Percentiles rank a stretch among this genome's conserved stretches.
These are phyloP conservation scores for Rugalucina vietnamica DNA, from an alignment of 2,888 invertebrate genomes.

Conservation along the genomic window DNA sequence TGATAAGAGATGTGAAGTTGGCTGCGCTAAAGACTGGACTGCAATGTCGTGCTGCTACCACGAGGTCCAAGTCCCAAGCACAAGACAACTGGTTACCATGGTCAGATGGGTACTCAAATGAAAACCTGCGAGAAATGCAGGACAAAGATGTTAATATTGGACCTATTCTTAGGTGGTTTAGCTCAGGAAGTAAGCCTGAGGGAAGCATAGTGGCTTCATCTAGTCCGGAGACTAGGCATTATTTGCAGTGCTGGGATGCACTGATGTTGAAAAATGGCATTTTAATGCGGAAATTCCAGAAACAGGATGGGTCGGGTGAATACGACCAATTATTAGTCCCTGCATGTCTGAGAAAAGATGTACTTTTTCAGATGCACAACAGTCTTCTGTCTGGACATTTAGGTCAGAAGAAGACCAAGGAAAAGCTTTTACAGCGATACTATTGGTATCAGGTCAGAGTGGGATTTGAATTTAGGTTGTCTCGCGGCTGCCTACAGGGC, in stretches of 20 bases:
- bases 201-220: constrained; percentile 3
- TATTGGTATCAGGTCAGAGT: constrained; percentile 47
- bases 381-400: constrained; percentile 36
- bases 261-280: constrained; percentile 34
- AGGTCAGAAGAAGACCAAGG: constrained; percentile 42
- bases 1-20: background rate
- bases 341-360: constrained; percentile 4
- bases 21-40: background rate
- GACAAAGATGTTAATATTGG: constrained; percentile 19
- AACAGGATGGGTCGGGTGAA: constrained; percentile 8
- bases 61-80: background rate
- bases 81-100: constrained; percentile 7
- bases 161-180: background rate
- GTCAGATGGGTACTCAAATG: background rate
- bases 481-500: constrained; percentile 51
- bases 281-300: constrained; percentile 22
- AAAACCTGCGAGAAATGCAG: constrained; percentile 14
- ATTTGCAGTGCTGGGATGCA: constrained; percentile 29
- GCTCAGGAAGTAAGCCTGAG: constrained; percentile 13
- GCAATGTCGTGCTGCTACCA: background rate
- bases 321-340: constrained; percentile 43
- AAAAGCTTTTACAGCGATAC: constrained; percentile 19
- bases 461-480: constrained; percentile 57
- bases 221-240: constrained; percentile 32
- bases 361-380: constrained; percentile 31